Base-by-base conservation (phyloP, 2,888 invertebrate species). In the Aphrophora alni region DNA sequence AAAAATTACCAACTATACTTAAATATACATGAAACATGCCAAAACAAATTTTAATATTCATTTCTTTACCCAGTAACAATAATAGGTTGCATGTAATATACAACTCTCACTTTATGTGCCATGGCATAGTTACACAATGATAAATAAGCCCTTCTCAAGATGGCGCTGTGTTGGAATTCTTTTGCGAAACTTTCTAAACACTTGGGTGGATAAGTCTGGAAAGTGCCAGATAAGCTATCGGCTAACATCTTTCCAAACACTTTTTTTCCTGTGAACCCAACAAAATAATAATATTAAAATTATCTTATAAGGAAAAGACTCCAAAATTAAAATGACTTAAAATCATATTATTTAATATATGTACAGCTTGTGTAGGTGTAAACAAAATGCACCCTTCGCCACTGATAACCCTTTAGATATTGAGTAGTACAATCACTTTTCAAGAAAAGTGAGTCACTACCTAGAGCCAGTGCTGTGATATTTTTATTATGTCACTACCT, bases 201-300 rank as follows among this genome's bases (percentile, higher is more conserved):
- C 21, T 59, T 59, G 1, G 59, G 59, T 21, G 59, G 59, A 21
- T 21, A 59, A 4, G 59, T 8, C 21, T 59, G n/a, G 12, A 59
- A 21, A 2, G 59, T 59, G n/a, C 78, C 78, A 21, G 38, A 21
- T 28, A 78, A n/a, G 24, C 71, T 78, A n/a, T 78, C 73, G 1
- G 78, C 72, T 28, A 78, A 28, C 27, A 72, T 71, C 24, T 78
- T 78, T 0, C 72, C 78, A 12, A 78, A 26, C n/a, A 78, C 27
- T 33, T 78, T 78, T 38, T 72, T 72, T 12, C 72, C 78, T 78
- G 72, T 4, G 70, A 77, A 33, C 0, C 26, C 2, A 76, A 26
- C 25, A 51, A 68, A 24, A 68, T 5, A 68, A 33, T 8, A 33
- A 33, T 8, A 33, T 3, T 33, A 5, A 33, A n/a, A n/a, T n/a